These are phyloP conservation scores for Ornithorhynchus anatinus DNA, from an alignment of 2,113 vertebrate species.

Conservation along the genomic window DNA sequence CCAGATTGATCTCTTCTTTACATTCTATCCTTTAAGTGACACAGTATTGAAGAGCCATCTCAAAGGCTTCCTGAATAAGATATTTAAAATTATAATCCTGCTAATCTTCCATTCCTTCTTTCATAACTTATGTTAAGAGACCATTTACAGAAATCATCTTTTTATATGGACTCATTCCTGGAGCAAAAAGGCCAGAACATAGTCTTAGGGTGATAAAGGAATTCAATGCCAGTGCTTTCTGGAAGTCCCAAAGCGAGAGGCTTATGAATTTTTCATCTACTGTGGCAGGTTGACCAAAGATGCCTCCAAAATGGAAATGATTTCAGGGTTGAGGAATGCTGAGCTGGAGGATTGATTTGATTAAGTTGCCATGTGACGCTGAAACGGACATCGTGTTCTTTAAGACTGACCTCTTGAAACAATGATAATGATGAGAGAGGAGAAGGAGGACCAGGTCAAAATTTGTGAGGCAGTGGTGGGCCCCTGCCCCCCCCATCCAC, in stretches of 20 bases:
- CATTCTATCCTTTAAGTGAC: too few species aligned
- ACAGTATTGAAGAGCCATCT: too few species aligned
- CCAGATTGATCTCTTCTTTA: too few species aligned
- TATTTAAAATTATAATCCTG: too few species aligned
- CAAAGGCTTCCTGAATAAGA: too few species aligned
- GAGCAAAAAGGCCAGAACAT: constrained; percentile 43
- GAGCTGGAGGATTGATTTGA: constrained; percentile 79
- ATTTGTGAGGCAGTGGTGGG: constrained; percentile 61
- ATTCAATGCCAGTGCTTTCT: constrained; percentile 59
- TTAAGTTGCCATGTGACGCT: constrained; percentile 73
- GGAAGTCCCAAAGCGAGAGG: constrained; percentile 55
- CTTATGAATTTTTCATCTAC: constrained; percentile 57
- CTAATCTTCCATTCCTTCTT: too few species aligned
- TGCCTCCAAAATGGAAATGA: constrained; percentile 74
- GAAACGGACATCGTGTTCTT: constrained; percentile 47
- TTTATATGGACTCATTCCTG: constrained; percentile 53
- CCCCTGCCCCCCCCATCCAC: constrained; percentile 26
- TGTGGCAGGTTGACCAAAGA: constrained; percentile 60
- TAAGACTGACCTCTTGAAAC: constrained; percentile 69
- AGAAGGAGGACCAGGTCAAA: constrained; percentile 31
- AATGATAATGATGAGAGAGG: constrained; percentile 32
- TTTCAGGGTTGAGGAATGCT: constrained; percentile 81
- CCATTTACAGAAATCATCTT: constrained; percentile 61
- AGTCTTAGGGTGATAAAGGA: constrained; percentile 51
- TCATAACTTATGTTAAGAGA: too few species aligned